These are phyloP conservation scores for Rhysida immarginata DNA, from an alignment of 1,140 invertebrate species.

Conservation along the genomic window DNA sequence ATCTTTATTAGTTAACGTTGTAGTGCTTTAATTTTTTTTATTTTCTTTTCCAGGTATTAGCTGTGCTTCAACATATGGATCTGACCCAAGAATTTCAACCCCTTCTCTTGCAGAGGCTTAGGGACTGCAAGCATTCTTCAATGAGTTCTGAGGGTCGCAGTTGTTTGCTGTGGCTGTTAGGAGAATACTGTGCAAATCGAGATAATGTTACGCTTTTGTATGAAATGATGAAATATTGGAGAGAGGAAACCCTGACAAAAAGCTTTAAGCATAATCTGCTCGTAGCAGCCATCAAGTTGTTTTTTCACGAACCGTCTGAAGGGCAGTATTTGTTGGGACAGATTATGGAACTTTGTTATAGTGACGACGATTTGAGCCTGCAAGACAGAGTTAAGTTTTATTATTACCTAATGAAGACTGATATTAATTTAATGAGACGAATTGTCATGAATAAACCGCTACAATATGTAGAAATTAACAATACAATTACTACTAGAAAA, in stretches of 20 bases:
- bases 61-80: background rate
- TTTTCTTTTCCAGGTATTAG: background rate
- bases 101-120: too few species aligned
- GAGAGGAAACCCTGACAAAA: background rate
- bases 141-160: background rate
- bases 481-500: too few species aligned
- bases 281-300: background rate
- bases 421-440: background rate
- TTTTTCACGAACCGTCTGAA: background rate
- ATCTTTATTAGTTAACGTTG: too few species aligned
- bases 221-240: background rate
- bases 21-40: too few species aligned
- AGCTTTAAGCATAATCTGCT: background rate
- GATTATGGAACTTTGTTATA: background rate
- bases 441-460: too few species aligned
- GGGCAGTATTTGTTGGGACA: background rate
- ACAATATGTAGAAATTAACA: too few species aligned
- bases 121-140: too few species aligned
- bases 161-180: background rate
- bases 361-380: background rate
- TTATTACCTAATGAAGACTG: background rate
- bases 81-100: background rate
- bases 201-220: background rate
- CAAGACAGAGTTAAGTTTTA: background rate
- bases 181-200: background rate